Evolutionary conservation across 2,797 vertebrate genomes (phyloP), one percentile per base, ranked within the genome.

Genomic region (Lerista edwardsae): DNA sequence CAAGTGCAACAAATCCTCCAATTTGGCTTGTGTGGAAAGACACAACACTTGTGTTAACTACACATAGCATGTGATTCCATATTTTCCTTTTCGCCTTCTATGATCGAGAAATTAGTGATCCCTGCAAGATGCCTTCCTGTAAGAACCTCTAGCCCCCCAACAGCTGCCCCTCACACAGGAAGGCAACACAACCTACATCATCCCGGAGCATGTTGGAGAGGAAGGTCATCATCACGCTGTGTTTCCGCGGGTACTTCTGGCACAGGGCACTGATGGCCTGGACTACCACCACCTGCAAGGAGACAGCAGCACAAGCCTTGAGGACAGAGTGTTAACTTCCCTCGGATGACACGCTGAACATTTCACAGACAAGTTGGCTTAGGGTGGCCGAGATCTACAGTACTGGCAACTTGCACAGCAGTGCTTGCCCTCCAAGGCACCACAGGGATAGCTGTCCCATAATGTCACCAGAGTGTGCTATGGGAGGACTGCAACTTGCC

Each of bases 201-300:
- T 97, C 97, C 14, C 96, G 94, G 34, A 97, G 95, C 97, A 97
- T 97, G 31, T 96, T 96, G 92, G 97, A 97, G 80, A 97, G 95
- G 87, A 97, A 97, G 90, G 95, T 97, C 97, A 97, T 97, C 84
- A 97, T 96, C 77, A 97, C 94, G 0, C 96, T 90, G 0, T 97
- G 97, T 76, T 97, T 97, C 51, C 96, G 96, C 81, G 97, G 97
- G 44, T 97, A 97, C 83, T 97, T 97, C 94, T 97, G 97, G 86
- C 97, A 97, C 62, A 97, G 93, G 0, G 97, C 95, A 0, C 94
- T 97, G 91, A 97, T 97, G 34, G 97, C 97, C 91, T 97, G 96
- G 65, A 97, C 97, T 51, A 97, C 97, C 39, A 99, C 98, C 34
- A 99, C 98, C 98, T 99, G 93, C 1, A 93, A 89, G 67, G 85